These are phyloP conservation scores for Pseudeuparius sepicola DNA, from an alignment of 2,888 invertebrate species.

Conservation along the genomic window DNA sequence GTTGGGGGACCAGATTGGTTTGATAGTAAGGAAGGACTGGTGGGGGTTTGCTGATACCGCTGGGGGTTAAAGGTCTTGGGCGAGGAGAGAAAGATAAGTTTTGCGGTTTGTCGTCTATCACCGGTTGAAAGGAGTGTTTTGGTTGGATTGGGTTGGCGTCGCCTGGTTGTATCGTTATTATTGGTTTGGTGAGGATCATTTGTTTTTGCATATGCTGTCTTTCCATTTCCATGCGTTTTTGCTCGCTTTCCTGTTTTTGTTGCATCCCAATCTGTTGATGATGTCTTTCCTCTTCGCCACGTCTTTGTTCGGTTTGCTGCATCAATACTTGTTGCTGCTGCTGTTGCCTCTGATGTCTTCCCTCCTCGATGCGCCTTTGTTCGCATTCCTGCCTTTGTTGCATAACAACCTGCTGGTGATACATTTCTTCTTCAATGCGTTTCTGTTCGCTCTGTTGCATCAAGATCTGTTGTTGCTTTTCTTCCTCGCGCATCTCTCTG, in stretches of 20 bases:
- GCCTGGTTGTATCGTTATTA: slow-evolving; percentile 31
- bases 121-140: slow-evolving; percentile 46
- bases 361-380: neutral
- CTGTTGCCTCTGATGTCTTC: slow-evolving; percentile 1
- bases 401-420: neutral
- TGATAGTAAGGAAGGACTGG: slow-evolving; percentile 71
- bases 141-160: slow-evolving; percentile 38
- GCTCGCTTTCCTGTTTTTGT: neutral
- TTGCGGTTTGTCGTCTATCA: slow-evolving; percentile 43
- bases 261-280: slow-evolving; percentile 9
- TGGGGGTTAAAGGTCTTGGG: slow-evolving; percentile 56
- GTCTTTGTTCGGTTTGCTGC: slow-evolving; percentile 3
- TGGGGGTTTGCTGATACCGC: slow-evolving; percentile 63
- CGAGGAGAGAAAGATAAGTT: slow-evolving; percentile 45
- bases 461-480: too few relatives aligned
- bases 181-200: slow-evolving; percentile 26
- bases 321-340: slow-evolving; percentile 3
- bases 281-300: neutral
- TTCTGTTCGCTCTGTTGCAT: neutral
- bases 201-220: slow-evolving; percentile 13
- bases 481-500: neutral
- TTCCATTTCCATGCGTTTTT: slow-evolving; percentile 14
- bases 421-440: neutral
- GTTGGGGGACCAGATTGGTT: slow-evolving; percentile 61
- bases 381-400: slow-evolving; percentile 3